Evolutionary conservation across 2,888 invertebrate genomes (phyloP), one percentile per base, ranked within the genome.

Genomic region (Diabrotica balteata): DNA sequence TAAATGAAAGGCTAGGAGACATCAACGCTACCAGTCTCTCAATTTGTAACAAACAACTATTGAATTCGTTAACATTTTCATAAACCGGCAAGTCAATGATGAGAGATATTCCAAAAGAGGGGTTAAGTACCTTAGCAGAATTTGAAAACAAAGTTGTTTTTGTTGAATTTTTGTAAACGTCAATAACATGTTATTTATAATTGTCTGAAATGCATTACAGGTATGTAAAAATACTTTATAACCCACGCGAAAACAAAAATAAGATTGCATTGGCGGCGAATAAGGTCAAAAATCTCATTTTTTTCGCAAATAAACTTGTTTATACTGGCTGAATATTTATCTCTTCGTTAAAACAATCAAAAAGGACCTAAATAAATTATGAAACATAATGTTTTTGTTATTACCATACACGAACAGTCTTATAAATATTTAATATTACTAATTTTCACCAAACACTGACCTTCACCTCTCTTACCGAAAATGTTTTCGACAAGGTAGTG

Each of bases 101-200:
- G 49, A 59, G 32, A 51, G 58, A 62, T 65, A 66, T 59, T 43
- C 54, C 43, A 50, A 53, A 63, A 61, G 52, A 46, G 61, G 58
- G 68, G 68, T 68, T 68, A 66, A 65, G 59, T 63, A 73, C 64
- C 66, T 68, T 60, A 42, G 61, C 58, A 65, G 67, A 59, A 66
- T 69, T 71, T 66, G 55, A 64, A 71, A 67, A 68, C 64, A 70
- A 70, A 42, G 52, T 67, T 67, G 67, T 69, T 69, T 66, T 66
- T 69, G 66, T 63, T 69, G 66, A 63, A 66, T 66, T 68, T 69
- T 69, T 69, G 66, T 49, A 63, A 62, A 66, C 65, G 69, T 66
- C 69, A 66, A 69, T 66, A 69, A 66, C 69, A 69, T 69, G 69
- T 69, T 69, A 69, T 69, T 69, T 69, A 60, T 62, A 66, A 69